Conservation (phyloP, 53 echinoderm and acorn worm genomes). For the Echinometra lucunter region DNA sequence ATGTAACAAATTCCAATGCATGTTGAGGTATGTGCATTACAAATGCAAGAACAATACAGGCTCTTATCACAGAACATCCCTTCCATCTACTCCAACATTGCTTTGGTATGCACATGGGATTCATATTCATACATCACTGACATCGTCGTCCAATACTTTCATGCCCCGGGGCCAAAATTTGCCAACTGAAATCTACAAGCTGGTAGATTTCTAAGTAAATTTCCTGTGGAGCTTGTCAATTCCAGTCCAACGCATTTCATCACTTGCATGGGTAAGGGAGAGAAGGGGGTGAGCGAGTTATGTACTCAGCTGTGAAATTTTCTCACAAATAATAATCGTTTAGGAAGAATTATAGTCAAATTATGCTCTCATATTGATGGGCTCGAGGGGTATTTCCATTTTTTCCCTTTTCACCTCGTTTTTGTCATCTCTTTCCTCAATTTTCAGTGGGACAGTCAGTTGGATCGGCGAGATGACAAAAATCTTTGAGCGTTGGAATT, state of each 20-base stretch:
- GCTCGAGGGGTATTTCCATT: neutral
- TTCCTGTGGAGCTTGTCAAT: conserved; percentile 30
- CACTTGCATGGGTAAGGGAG: neutral
- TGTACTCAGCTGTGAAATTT: conserved; percentile 42
- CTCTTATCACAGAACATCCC: neutral
- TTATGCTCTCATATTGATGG: conserved; percentile 52
- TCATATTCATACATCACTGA: conserved; percentile 17
- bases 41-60: neutral
- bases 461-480: neutral
- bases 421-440: neutral
- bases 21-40: neutral
- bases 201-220: conserved; percentile 62
- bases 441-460: neutral
- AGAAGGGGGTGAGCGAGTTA: neutral
- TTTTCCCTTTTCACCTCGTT: neutral
- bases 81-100: neutral
- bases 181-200: conserved; percentile 44
- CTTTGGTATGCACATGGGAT: neutral
- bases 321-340: conserved; percentile 57
- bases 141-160: neutral
- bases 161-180: conserved; percentile 12
- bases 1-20: conserved; percentile 1
- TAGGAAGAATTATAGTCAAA: conserved; percentile 52
- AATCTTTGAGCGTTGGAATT: conserved; percentile 10
- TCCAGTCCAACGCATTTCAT: neutral